Base-by-base conservation (phyloP, 2,797 vertebrate genomes). In the Falco biarmicus region DNA sequence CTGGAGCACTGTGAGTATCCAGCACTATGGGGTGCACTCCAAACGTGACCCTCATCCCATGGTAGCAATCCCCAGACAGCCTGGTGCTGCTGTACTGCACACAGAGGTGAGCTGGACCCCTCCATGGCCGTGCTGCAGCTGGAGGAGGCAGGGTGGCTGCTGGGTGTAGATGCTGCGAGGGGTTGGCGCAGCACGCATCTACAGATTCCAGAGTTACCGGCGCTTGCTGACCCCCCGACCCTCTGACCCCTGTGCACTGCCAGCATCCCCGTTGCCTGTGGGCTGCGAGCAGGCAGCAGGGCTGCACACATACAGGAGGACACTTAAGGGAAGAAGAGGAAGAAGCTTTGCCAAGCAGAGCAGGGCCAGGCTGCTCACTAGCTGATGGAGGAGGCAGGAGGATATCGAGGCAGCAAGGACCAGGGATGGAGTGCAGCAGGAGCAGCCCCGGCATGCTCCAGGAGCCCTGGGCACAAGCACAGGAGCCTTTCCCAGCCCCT, bases 21-120 rank as follows among this genome's bases (percentile, higher is more conserved):
- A 83, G 54, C 24, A 13, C 60, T 5, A 6, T 0, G 11, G 24
- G 7, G 19, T 25, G 39, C 47, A 11, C 47, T 45, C 31, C 12
- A 37, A 32, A 29, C 2, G 11, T 1, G 0, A 43, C 32, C 56
- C 54, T 39, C 1, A 7, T 66, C 59, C 65, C 6, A 0, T 15
- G 43, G 79, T 26, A 74, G 76, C 7, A 5, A 18, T 45, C 17
- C 21, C 43, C 60, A 18, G 65, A 54, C 41, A 21, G 65, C 41
- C 75, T 32, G 26, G 29, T 8, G 11, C 53, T 1, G 0, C 48
- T 2, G 2, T 17, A 34, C 26, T 5, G 0, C 1, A 0, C 2
- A 0, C 2, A 7, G 73, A 47, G 59, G 41, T 29, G 71, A 87
- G 65, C 28, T 45, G 61, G 61, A 8, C 25, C 9, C 10, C 8